Conservation (phyloP, 2,888 invertebrate genomes). For the Rotaria magnacalcarata region DNA sequence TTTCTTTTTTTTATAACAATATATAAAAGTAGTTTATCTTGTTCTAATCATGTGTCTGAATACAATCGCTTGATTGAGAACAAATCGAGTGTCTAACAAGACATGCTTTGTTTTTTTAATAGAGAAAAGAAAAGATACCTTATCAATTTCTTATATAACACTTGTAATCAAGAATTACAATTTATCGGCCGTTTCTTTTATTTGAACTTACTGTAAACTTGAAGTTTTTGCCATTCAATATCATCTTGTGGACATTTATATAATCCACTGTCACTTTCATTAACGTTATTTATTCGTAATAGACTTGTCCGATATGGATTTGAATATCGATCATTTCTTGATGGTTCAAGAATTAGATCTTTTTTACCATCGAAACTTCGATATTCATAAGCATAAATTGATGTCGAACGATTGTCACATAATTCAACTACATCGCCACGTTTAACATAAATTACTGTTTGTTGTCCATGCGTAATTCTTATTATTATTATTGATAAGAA, state of each 20-base stretch:
- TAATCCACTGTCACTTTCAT: constrained; percentile 8
- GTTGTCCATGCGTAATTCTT: background rate
- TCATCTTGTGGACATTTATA: constrained; percentile 38
- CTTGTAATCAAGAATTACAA: background rate
- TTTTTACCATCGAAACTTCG: constrained; percentile 16
- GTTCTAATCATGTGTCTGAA: background rate
- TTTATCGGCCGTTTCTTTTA: background rate
- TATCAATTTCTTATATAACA: background rate
- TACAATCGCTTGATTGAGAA: background rate
- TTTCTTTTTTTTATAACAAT: background rate
- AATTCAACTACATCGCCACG: constrained; percentile 13
- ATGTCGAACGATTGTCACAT: constrained; percentile 32
- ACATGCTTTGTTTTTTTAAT: background rate
- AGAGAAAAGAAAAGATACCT: background rate
- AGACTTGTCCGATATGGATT: constrained; percentile 35
- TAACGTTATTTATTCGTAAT: constrained; percentile 32
- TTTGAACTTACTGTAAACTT: constrained; percentile 24
- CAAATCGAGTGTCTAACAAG: constrained; percentile 5
- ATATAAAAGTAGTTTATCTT: background rate
- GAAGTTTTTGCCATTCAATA: constrained; percentile 4
- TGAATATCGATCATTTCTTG: background rate
- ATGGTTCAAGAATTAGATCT: background rate
- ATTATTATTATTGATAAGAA: background rate
- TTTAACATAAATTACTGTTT: constrained; percentile 2
- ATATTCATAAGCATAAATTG: constrained; percentile 26